Evolutionary conservation across 1,140 invertebrate species (phyloP), one percentile per base, ranked within the genome.

Genomic region (Mercenaria mercenaria): DNA sequence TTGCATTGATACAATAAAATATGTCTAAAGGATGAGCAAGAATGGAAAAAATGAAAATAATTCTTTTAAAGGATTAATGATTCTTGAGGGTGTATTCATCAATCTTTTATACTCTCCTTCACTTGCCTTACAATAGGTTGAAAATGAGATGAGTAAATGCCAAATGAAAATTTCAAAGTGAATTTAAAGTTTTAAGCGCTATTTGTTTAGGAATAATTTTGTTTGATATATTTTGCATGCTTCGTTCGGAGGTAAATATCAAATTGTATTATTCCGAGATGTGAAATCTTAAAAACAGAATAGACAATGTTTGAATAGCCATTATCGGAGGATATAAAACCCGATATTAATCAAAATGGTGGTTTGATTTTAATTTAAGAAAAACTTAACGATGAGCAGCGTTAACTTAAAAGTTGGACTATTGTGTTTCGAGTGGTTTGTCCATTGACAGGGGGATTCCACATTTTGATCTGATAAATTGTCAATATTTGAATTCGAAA

Each of bases 161-260:
- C 67, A 72, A 67, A 72, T 32, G 26, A 32, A 41, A 37, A 39
- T 82, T 82, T 61, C 52, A 41, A 82, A 61, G 59, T 64, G 77
- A 80, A 52, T 80, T 80, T 80, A 52, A 56, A 29, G 52, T 52
- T 80, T 80, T 64, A 59, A 29, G 59, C 59, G 26, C 4, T 82
- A 82, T 82, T 82, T 61, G 41, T 37, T 61, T 43, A 64, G 59
- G 80, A 64, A 64, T 34, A 64, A 39, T 82, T 61, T 82, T 61
- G 80, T 82, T 82, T 82, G 80, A 82, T 82, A 82, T 61, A 59
- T 61, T 64, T 82, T 82, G 80, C 80, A 82, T n/a, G 67, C 37
- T 61, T 43, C 23, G 15, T 41, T 37, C 41, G 32, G 29, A 64
- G 52, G 80, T 61, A 82, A 82, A 82, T 82, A 82, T 47, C n/a